Evolutionary conservation across 2,888 invertebrate species (phyloP), one percentile per base, ranked within the genome.

Genomic region (Nomada hirtipes): DNA sequence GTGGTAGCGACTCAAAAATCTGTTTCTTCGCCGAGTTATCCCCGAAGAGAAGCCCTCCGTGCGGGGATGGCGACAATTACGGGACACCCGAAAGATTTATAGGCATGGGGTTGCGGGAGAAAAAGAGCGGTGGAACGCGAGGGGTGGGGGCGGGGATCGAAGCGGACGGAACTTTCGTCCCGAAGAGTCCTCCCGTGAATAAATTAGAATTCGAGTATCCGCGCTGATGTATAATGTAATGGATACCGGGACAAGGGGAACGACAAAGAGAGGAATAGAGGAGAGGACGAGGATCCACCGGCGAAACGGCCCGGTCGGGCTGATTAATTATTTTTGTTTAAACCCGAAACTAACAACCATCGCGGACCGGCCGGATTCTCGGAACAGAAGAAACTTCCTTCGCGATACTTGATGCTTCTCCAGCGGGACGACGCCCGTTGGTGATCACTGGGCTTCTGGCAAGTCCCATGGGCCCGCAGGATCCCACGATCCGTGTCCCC

Each of bases 251-350:
- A 72, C 78, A 55, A 65, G 72, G 63, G 67, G 60, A 70, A 60
- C 50, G 67, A 68, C 52, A 78, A 71, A 42, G 50, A 47, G 77
- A 78, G 78, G 55, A 69, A 72, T 20, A 44, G 57, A 47, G 26
- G 20, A 2, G 50, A 70, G 61, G 80, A 84, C 61, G 63, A 85
- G 74, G 64, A 81, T 84, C 84, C 87, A 81, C 73, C 86, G 89
- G 82, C 90, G 87, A 87, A 84, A 80, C 82, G 84, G 86, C 69
- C 80, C 77, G 85, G 86, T 85, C 72, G 74, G 84, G 85, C 86
- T 92, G 93, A 93, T 93, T 93, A 93, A 93, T 93, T 93, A 93
- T 93, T 93, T 92, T 90, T 89, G 88, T 92, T 92, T 89, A 86
- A 90, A 89, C 85, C 89, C 89, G 89, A 91, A 92, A 89, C 91